These are phyloP conservation scores for Ceratosolen fusciceps DNA, from an alignment of 1,140 invertebrate genomes.

Conservation along the genomic window DNA sequence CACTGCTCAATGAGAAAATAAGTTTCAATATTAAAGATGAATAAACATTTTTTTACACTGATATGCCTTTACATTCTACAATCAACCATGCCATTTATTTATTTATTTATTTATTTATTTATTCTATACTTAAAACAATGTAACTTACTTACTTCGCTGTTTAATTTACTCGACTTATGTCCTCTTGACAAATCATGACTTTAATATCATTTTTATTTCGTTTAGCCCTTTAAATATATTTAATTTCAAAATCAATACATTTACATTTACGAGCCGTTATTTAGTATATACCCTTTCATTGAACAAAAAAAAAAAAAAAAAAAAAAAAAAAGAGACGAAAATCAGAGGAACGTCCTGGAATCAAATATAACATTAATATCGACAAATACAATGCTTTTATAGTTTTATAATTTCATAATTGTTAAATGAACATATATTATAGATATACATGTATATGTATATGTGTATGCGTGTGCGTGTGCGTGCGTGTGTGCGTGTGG, in stretches of 20 bases:
- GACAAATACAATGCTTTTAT: neutral
- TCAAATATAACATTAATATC: neutral
- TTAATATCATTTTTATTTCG: neutral
- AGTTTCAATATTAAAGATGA: neutral
- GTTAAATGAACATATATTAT: too few species aligned
- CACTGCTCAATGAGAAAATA: neutral
- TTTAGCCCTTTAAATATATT: neutral
- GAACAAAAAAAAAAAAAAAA: too few species aligned
- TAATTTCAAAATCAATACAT: too few species aligned
- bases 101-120: too few species aligned
- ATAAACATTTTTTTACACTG: neutral
- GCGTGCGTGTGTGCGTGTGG: too few species aligned
- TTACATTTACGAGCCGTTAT: too few species aligned
- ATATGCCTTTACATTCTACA: neutral
- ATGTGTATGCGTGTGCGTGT: too few species aligned
- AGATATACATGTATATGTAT: too few species aligned
- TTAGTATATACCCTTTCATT: too few species aligned
- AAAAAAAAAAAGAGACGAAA: constrained; percentile 12
- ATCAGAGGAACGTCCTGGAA: neutral
- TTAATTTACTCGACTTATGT: neutral
- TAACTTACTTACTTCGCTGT: neutral
- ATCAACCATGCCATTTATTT: neutral
- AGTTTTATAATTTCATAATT: too few species aligned
- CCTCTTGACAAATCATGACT: constrained; percentile 7
- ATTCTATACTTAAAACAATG: neutral